These are phyloP conservation scores for Pilophorus perplexus DNA, from an alignment of 2,888 invertebrate genomes.

Conservation along the genomic window DNA sequence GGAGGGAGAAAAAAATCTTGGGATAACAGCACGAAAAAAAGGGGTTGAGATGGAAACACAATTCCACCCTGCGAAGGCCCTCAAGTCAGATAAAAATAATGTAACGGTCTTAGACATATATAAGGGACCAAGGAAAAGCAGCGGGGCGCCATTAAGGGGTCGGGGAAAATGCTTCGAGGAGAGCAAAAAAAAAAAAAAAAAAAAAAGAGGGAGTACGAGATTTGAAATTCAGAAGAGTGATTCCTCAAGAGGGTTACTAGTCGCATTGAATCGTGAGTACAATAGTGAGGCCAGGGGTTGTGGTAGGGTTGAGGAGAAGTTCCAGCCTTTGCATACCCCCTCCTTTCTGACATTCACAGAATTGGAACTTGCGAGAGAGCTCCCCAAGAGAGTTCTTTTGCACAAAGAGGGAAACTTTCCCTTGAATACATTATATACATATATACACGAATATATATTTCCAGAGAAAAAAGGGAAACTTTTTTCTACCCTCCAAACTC, in stretches of 20 bases:
- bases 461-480: slow-evolving; percentile 4
- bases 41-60: not conserved
- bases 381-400: slow-evolving; percentile 23
- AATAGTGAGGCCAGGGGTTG: not conserved
- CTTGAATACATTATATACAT: slow-evolving; percentile 34
- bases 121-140: slow-evolving; percentile 11
- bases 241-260: slow-evolving; percentile 36
- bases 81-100: slow-evolving; percentile 37
- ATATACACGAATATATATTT: slow-evolving; percentile 27
- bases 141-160: slow-evolving; percentile 2
- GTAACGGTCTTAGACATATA: slow-evolving; percentile 18
- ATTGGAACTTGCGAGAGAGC: too few species aligned
- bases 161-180: not conserved
- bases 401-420: slow-evolving; percentile 28
- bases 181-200: not conserved
- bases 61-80: not conserved
- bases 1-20: not conserved
- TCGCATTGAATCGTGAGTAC: slow-evolving; percentile 29
- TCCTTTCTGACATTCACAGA: too few species aligned
- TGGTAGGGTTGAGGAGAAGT: not conserved
- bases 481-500: slow-evolving; percentile 10
- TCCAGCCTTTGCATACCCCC: too few species aligned
- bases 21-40: not conserved
- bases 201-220: slow-evolving; percentile 13
- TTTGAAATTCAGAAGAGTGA: slow-evolving; percentile 38